Evolutionary conservation across 2,888 invertebrate species (phyloP).

Genomic region (Drosophila fulvimacula): DNA sequence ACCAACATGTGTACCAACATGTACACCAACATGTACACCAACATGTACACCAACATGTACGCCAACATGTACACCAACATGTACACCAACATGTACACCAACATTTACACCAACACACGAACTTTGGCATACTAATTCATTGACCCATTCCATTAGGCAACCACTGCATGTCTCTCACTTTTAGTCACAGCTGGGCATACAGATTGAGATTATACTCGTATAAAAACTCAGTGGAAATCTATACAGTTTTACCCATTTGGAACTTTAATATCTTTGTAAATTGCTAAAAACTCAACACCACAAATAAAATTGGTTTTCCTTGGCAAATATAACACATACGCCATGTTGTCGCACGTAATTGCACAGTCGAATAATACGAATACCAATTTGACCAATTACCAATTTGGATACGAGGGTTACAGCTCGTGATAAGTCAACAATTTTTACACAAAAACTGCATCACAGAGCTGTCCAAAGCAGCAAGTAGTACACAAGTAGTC

Average conservation of each 20-base stretch:
- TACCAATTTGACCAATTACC: constrained; percentile 24
- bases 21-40: not conserved
- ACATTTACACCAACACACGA: not conserved
- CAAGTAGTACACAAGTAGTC: not conserved
- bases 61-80: not conserved
- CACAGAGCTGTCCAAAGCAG: constrained; percentile 17
- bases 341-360: constrained; percentile 47
- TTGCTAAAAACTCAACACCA: not conserved
- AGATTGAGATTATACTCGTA: too few relatives aligned
- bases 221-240: not conserved
- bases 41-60: not conserved
- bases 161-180: not conserved
- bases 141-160: not conserved
- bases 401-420: constrained; percentile 44
- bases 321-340: constrained; percentile 24
- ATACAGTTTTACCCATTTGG: not conserved
- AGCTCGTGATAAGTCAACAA: constrained; percentile 35
- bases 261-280: not conserved
- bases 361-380: constrained; percentile 28
- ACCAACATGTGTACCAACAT: not conserved
- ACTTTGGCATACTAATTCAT: too few relatives aligned
- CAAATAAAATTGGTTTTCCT: constrained; percentile 2
- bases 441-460: constrained; percentile 34
- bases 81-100: not conserved
- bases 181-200: too few relatives aligned